Evolutionary conservation across 64 coral and sea anemone genomes (phyloP).

Genomic region (Hydrozoanthus tunicans): DNA sequence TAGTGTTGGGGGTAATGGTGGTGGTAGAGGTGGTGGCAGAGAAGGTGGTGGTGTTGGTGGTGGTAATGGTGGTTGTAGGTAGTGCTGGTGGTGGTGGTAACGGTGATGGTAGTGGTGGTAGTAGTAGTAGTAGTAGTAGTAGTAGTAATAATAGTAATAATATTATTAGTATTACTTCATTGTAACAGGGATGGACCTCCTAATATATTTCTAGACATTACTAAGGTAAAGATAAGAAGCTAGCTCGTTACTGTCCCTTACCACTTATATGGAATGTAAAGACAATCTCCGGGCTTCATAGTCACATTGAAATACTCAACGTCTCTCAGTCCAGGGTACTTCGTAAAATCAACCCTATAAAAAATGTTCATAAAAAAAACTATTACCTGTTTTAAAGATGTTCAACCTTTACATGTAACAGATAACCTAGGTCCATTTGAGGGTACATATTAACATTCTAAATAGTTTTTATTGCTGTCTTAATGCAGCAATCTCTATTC

Average conservation of each 20-base stretch:
- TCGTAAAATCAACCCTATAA: conserved; percentile 90
- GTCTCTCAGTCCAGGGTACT: conserved; percentile 88
- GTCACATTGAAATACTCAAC: conserved; percentile 88
- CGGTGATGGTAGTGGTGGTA: not conserved
- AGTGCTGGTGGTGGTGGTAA: not conserved
- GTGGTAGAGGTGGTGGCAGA: no score
- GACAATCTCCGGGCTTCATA: conserved; percentile 93
- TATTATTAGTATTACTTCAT: not conserved
- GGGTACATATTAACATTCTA: no score
- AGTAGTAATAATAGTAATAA: not conserved
- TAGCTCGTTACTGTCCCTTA: not conserved
- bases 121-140: not conserved
- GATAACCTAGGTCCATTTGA: no score
- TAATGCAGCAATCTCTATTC: no score
- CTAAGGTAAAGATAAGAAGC: not conserved
- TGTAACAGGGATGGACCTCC: no score
- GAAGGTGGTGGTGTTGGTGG: no score
- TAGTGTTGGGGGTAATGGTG: not conserved
- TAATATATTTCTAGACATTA: not conserved
- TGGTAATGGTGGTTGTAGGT: not conserved
- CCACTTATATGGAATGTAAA: conserved; percentile 99
- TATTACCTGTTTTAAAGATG: no score
- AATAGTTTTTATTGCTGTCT: no score
- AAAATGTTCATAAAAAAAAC: not conserved
- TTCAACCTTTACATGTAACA: no score